Evolutionary conservation across 1,140 invertebrate species (phyloP), one percentile per base, ranked within the genome.

Genomic region (Tetramorium simillimum): DNA sequence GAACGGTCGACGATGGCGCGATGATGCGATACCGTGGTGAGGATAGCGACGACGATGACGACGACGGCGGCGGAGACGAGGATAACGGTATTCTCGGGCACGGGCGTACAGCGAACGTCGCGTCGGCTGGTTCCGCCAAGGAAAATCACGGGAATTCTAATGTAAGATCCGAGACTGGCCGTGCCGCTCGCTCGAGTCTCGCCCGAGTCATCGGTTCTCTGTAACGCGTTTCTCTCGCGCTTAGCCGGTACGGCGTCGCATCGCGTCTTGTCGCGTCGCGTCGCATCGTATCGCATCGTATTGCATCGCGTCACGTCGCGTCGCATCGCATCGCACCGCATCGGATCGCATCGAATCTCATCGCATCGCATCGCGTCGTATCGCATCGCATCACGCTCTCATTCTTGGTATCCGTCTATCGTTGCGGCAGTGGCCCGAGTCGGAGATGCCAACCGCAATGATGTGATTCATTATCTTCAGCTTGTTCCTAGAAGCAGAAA

Each of bases 71-170:
- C 51, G 16, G 5, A 53, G n/a, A 56, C 2, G 51, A 62, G n/a
- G 21, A 43, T 62, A 24, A 76, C n/a, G 33, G 18, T 73, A 72
- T 53, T 81, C 46, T 75, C 37, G 24, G 46, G 16, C 16, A 21
- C 21, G 14, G 14, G 21, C 10, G 18, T 12, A 28, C 46, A 14
- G 12, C 21, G n/a, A 69, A 21, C 46, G 18, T 53, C n/a, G 16
- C 46, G 7, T 60, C 43, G 62, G 37, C 24, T 69, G 28, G 33
- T 49, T 40, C 21, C 40, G 18, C 51, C 51, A 12, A 53, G 40
- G 69, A 49, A 75, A 84, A 84, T 84, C 56, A 84, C 69, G 56
- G n/a, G 24, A 75, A 46, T 60, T 84, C 40, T 84, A 73, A 73
- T 75, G 40, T 84, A 46, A 60, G 77, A 69, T 3, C 24, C 21